Evolutionary conservation across 1,140 invertebrate species (phyloP), one percentile per base, ranked within the genome.

Genomic region (Drosophila watanabei): DNA sequence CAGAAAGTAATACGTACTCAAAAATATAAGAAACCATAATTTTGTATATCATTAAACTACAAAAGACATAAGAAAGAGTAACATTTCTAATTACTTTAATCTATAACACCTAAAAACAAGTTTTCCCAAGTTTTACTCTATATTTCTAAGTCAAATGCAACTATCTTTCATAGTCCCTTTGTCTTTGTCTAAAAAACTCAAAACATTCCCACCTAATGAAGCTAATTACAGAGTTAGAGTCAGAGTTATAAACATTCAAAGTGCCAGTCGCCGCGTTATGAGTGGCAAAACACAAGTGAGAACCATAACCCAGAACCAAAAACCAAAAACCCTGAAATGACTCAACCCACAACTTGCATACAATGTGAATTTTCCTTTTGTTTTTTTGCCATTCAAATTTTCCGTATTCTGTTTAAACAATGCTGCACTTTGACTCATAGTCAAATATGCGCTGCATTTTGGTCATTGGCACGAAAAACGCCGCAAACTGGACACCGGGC

Each of bases 381-480:
- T 72, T 52, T 32, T 37, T 18, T 20, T 33, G 73, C 35, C 75
- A 78, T 78, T 87, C 83, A 83, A 87, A 88, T 80, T 78, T 82
- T 61, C 59, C 57, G 51, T 84, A 69, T 62, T 54, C 65, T 66
- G 58, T 75, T 69, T 32, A 54, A 51, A 73, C 70, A 73, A 73
- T 73, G 75, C 63, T 78, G 75, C 75, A 78, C 75, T 79, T 85
- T 85, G 83, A 86, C 69, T 82, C 70, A 61, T 60, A 73, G 69
- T 43, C 70, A 51, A 71, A 69, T 71, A 66, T 69, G 54, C 28
- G 24, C 69, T 73, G 69, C 68, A 28, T 61, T 82, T 75, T 88
- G 84, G 84, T 72, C 84, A 88, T 88, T 88, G 84, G 81, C 78
- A 85, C 81, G 84, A 88, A 78, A 78, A 80, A 60, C 57, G 65